Conservation (phyloP, 2,888 invertebrate genomes). For the Leucophora obtusa region DNA sequence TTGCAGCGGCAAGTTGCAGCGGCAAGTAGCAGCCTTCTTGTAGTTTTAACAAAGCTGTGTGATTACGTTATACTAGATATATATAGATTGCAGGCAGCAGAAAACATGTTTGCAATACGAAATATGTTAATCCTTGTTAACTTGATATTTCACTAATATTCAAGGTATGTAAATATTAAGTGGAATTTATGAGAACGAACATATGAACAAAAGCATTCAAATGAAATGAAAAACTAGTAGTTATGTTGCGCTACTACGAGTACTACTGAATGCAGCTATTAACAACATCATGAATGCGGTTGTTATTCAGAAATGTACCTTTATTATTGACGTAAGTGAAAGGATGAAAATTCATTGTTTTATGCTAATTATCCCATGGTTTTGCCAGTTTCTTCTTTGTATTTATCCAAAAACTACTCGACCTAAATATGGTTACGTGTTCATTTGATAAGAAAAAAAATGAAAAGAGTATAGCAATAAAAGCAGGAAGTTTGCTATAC, state of each 20-base stretch:
- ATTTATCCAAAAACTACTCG: conserved; percentile 46
- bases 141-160: conserved; percentile 25
- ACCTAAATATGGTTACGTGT: conserved; percentile 52
- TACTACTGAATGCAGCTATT: neutral
- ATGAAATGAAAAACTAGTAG: neutral
- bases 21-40: neutral
- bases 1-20: neutral
- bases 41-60: neutral
- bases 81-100: neutral
- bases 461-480: too few species aligned
- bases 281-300: neutral
- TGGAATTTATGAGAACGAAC: neutral
- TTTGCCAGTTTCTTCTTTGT: conserved; percentile 12
- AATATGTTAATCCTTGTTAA: conserved; percentile 36
- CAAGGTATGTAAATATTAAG: conserved; percentile 26
- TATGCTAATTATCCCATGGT: conserved; percentile 51
- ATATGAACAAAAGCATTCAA: neutral
- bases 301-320: neutral
- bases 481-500: too few species aligned
- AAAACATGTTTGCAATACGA: conserved; percentile 10
- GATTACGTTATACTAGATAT: neutral
- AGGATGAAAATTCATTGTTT: conserved; percentile 35
- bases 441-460: too few species aligned
- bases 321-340: neutral
- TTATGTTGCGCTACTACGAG: neutral